A percentile compares a stretch with the other conserved stretches of the same genome.
Conservation (phyloP, 2,888 invertebrate genomes). For the Spodoptera exigua region DNA sequence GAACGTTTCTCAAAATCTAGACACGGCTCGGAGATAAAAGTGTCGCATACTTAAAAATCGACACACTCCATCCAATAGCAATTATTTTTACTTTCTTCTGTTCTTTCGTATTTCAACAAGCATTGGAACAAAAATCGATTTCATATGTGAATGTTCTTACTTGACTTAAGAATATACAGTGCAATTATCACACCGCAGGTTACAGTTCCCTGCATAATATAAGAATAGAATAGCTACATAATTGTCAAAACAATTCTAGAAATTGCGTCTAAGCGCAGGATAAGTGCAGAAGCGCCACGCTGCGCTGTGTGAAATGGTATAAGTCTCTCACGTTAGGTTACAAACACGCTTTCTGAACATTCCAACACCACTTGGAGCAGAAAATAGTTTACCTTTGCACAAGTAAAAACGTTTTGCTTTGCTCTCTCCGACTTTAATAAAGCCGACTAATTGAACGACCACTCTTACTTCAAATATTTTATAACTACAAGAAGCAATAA, state of each 20-base stretch:
- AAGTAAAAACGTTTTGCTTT: constrained; percentile 49
- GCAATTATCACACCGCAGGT: neutral
- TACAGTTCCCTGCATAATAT: constrained; percentile 5
- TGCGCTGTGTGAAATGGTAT: constrained; percentile 56
- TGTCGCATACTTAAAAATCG: no score
- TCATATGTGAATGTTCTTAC: no score
- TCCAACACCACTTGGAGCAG: constrained; percentile 66
- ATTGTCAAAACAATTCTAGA: constrained; percentile 13
- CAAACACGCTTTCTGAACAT: constrained; percentile 74
- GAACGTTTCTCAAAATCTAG: no score
- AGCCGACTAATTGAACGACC: constrained; percentile 35
- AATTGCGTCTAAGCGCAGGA: constrained; percentile 52
- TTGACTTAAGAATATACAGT: no score
- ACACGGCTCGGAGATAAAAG: no score
- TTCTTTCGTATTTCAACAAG: no score
- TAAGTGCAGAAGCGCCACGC: constrained; percentile 46
- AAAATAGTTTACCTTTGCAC: constrained; percentile 64
- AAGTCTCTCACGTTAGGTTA: constrained; percentile 51
- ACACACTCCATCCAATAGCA: no score
- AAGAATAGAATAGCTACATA: constrained; percentile 17
- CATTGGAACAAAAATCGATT: no score
- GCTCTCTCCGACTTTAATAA: constrained; percentile 38
- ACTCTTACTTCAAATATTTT: constrained; percentile 18
- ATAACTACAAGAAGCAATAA: constrained; percentile 22
- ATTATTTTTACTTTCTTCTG: no score